These are phyloP conservation scores for Portunus trituberculatus DNA, from an alignment of 1,140 invertebrate genomes.

Conservation along the genomic window DNA sequence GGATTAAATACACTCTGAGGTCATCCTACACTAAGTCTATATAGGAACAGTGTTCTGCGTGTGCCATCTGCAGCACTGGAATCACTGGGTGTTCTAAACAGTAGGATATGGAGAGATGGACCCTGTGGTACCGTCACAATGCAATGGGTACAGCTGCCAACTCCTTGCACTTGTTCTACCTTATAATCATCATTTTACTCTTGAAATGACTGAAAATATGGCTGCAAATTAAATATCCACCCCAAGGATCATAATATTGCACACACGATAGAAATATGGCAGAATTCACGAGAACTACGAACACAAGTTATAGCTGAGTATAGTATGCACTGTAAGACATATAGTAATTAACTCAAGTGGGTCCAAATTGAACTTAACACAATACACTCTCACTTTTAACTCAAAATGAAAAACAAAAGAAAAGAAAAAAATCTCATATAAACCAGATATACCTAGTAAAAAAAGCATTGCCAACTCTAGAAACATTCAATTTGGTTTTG, in stretches of 20 bases:
- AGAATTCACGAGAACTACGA: conserved; percentile 25
- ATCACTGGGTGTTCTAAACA: conserved; percentile 13
- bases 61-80: not conserved
- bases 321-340: not conserved
- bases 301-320: conserved; percentile 33
- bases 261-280: not conserved
- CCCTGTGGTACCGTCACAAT: conserved; percentile 18
- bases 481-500: conserved; percentile 58
- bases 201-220: not conserved
- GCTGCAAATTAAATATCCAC: not conserved
- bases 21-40: conserved; percentile 14
- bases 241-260: not conserved
- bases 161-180: not conserved
- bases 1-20: conserved; percentile 2
- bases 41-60: conserved; percentile 10
- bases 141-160: not conserved
- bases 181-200: not conserved
- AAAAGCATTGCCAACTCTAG: conserved; percentile 57
- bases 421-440: not conserved
- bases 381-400: conserved; percentile 44
- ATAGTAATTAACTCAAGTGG: conserved; percentile 4
- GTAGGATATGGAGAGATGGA: conserved; percentile 12
- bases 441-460: conserved; percentile 31
- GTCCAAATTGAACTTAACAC: conserved; percentile 39
- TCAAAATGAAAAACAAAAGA: not conserved